A percentile compares a stretch with the other conserved stretches of the same genome.
Conservation (phyloP, 2,113 vertebrate genomes). For the Panurus biarmicus region DNA sequence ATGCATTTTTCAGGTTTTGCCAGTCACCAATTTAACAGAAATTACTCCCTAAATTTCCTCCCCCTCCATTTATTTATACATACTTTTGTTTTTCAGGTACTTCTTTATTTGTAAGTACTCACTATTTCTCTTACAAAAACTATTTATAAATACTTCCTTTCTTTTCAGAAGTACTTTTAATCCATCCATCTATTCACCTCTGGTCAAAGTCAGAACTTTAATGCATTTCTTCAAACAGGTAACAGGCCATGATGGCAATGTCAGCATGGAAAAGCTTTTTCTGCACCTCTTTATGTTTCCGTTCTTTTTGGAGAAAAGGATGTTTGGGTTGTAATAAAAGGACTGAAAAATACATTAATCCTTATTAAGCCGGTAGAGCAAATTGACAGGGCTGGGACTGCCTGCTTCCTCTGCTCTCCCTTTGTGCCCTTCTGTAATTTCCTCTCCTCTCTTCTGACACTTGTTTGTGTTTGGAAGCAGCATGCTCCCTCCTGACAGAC, state of each 20-base stretch:
- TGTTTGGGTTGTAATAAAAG: not conserved
- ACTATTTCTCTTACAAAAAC: not conserved
- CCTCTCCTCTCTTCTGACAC: not conserved
- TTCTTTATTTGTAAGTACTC: not conserved
- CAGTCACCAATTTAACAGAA: not conserved
- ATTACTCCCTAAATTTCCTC: not conserved
- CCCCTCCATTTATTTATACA: not conserved
- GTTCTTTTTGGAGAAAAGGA: not conserved
- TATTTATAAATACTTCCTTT: not conserved
- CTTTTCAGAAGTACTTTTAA: not conserved
- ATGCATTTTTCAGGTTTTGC: not conserved
- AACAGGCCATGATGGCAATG: not conserved
- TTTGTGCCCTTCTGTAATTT: not conserved
- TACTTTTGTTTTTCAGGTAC: not conserved
- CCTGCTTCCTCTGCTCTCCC: conserved; percentile 4
- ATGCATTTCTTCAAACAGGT: not conserved
- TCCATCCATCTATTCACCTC: not conserved
- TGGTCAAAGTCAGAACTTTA: not conserved
- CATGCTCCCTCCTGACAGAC: not conserved
- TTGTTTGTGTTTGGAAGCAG: conserved; percentile 13
- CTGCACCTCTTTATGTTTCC: not conserved
- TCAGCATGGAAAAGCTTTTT: not conserved
- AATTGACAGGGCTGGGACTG: not conserved
- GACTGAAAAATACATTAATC: conserved; percentile 13
- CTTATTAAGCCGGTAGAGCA: not conserved